Evolutionary conservation across 35 echinoderm and acorn worm species (phyloP).

Genomic region (Anneissia japonica): DNA sequence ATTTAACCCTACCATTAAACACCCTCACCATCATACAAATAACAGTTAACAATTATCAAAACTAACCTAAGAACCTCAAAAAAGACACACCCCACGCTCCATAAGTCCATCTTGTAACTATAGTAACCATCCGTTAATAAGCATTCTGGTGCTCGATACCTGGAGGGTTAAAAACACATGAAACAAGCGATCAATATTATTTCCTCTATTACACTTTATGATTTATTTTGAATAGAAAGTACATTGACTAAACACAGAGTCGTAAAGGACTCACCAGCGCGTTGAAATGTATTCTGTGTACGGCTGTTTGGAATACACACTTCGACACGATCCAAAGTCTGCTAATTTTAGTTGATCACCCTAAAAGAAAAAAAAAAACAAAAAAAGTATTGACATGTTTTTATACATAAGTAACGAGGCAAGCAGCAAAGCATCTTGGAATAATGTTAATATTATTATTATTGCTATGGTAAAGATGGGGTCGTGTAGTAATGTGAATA

Average conservation of each 20-base stretch:
- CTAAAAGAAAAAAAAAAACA: slow-evolving; percentile 25
- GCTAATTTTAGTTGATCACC: slow-evolving; percentile 95
- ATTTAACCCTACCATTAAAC: too few relatives aligned
- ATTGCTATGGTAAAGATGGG: background rate
- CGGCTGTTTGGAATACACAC: slow-evolving; percentile 95
- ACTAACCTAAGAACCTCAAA: slow-evolving; percentile 97
- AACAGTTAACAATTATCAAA: too few relatives aligned
- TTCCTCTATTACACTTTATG: too few relatives aligned
- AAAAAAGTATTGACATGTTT: too few relatives aligned
- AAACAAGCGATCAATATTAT: too few relatives aligned
- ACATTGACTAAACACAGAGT: too few relatives aligned
- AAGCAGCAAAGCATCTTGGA: too few relatives aligned
- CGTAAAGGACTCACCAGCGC: slow-evolving; percentile 66
- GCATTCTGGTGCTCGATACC: slow-evolving; percentile 96
- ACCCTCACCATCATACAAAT: too few relatives aligned
- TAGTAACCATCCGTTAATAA: slow-evolving; percentile 96
- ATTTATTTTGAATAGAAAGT: too few relatives aligned
- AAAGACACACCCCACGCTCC: slow-evolving; percentile 98
- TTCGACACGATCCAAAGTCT: slow-evolving; percentile 99
- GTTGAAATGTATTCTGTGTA: slow-evolving; percentile 99
- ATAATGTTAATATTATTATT: background rate
- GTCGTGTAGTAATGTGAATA: background rate
- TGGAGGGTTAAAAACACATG: too few relatives aligned
- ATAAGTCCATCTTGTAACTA: slow-evolving; percentile 96
- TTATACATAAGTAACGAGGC: too few relatives aligned